These are phyloP conservation scores for Cyprinodon diabolis DNA, from an alignment of 2,797 vertebrate species.

Conservation along the genomic window DNA sequence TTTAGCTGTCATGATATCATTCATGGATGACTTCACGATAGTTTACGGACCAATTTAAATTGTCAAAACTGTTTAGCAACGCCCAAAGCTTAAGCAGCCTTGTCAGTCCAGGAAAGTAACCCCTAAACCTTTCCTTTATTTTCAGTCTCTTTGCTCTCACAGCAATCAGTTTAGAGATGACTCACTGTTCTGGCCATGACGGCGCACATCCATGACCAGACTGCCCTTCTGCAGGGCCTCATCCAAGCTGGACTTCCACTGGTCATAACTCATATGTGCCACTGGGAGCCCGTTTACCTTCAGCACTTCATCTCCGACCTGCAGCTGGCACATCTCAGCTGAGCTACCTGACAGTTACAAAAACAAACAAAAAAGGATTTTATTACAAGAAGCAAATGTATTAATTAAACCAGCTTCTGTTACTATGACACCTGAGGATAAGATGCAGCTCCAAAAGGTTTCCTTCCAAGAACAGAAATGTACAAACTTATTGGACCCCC, in stretches of 20 bases:
- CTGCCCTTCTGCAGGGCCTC: slow-evolving; percentile 88
- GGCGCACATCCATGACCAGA: slow-evolving; percentile 92
- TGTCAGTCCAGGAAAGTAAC: slow-evolving; percentile 63
- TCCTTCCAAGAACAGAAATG: neutral
- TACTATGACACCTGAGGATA: neutral
- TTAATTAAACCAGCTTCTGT: neutral
- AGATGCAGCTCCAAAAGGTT: neutral
- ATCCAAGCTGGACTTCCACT: slow-evolving; percentile 88
- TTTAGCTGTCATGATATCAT: slow-evolving; percentile 65
- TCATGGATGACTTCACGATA: slow-evolving; percentile 70
- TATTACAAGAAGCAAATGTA: neutral
- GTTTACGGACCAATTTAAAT: slow-evolving; percentile 69
- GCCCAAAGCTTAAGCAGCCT: slow-evolving; percentile 40
- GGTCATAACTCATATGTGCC: slow-evolving; percentile 86
- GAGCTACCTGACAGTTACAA: slow-evolving; percentile 81
- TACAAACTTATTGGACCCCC: neutral
- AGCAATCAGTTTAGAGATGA: slow-evolving; percentile 25
- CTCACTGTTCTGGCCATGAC: slow-evolving; percentile 91
- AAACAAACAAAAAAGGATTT: neutral
- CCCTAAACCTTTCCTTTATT: slow-evolving; percentile 33
- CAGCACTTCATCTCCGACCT: slow-evolving; percentile 90
- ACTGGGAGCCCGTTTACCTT: slow-evolving; percentile 86
- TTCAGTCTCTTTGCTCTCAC: slow-evolving; percentile 9
- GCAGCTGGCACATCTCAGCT: slow-evolving; percentile 90
- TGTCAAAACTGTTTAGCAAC: slow-evolving; percentile 73